Base-by-base conservation (phyloP, 2,888 invertebrate genomes). In the Torymus texanus region DNA sequence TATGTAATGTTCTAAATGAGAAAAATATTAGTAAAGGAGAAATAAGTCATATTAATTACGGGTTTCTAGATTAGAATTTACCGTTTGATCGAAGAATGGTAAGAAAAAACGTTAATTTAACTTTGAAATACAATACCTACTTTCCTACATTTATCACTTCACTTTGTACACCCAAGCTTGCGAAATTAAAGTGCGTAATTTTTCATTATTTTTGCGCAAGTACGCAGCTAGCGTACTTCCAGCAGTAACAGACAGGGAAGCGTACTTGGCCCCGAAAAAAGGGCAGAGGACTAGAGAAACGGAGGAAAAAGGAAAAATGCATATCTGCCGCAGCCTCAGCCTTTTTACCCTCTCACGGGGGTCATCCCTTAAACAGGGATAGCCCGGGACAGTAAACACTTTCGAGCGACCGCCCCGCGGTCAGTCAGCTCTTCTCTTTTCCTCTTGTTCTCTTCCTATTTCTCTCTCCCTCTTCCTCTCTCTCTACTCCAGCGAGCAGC, bases 341-440 rank as follows among this genome's bases (percentile, higher is more conserved):
- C 16, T 73, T 73, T 73, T 73, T 72, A 41, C 41, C 41, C 18
- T 63, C 41, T 61, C 24, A 53, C 63, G 61, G 73, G 63, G 68
- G 62, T 74, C 77, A 82, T 66, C 71, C 67, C 71, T 82, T 75
- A 55, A 78, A 70, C 56, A 72, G 63, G 56, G 59, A 51, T 63
- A 18, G 53, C 51, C 56, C 53, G 29, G 82, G 83, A 84, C 84
- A 84, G 86, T 86, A 88, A 88, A 88, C 88, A 88, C 85, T 87
- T 86, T 83, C 83, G 83, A 71, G 58, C 16, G n/a, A 66, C 53
- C 58, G 66, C 18, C 41, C 24, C 24, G 74, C 51, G 78, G 74
- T 74, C 70, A 68, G 74, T 78, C 63, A 74, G 59, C 53, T 51
- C 41, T 41, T 41, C 41, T 41, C 41, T 41, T 41, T 41, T 41